Evolutionary conservation across 2,797 vertebrate species (phyloP).

Genomic region (Sardinella longiceps): DNA sequence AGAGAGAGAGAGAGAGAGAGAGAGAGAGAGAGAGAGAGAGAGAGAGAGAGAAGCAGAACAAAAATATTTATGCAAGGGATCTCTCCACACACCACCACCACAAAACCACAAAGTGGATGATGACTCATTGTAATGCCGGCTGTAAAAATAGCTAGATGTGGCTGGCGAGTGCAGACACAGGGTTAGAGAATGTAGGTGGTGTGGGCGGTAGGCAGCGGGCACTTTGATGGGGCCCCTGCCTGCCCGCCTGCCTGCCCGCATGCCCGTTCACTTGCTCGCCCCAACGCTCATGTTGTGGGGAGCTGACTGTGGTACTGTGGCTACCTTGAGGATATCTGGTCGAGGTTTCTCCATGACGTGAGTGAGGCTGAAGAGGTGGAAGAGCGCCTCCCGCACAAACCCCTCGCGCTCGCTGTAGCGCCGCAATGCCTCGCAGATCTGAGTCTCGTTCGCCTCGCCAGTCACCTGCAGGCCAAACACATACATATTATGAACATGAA

Average conservation of each 20-base stretch:
- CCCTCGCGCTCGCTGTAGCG: slow-evolving; percentile 96
- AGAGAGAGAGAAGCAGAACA: neutral
- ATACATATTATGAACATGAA: neutral
- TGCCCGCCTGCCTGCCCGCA: neutral
- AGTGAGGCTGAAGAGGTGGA: slow-evolving; percentile 96
- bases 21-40: neutral
- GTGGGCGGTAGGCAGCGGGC: neutral
- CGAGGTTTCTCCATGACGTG: slow-evolving; percentile 96
- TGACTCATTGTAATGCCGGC: slow-evolving; percentile 2
- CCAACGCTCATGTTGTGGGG: neutral
- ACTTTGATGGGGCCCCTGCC: neutral
- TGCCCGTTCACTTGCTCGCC: slow-evolving; percentile 25
- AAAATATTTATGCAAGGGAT: slow-evolving; percentile 12
- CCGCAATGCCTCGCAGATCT: slow-evolving; percentile 94
- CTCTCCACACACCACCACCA: neutral
- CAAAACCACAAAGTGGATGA: neutral
- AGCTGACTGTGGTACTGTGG: neutral
- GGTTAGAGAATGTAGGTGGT: slow-evolving; percentile 2
- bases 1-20: neutral
- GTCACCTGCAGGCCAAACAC: slow-evolving; percentile 81
- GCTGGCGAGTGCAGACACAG: neutral
- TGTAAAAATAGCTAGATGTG: slow-evolving; percentile 13
- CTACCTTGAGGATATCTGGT: slow-evolving; percentile 98
- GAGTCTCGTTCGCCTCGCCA: slow-evolving; percentile 95
- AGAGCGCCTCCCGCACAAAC: slow-evolving; percentile 96